A percentile compares a stretch with the other conserved stretches of the same genome.
These are phyloP conservation scores for Sebastes fasciatus DNA, from an alignment of 2,113 vertebrate species.

Conservation along the genomic window DNA sequence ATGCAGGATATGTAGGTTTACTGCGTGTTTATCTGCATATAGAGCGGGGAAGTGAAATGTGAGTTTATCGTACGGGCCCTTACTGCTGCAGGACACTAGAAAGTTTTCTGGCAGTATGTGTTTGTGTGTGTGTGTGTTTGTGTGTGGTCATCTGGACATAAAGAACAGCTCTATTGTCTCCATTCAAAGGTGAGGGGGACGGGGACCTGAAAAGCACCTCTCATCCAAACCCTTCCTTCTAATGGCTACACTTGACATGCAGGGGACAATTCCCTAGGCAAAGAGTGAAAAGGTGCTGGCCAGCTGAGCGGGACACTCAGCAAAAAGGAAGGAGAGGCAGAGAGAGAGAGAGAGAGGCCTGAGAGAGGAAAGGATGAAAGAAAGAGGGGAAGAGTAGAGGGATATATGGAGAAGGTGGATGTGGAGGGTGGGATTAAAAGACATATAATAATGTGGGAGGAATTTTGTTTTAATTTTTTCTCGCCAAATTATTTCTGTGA, in stretches of 20 bases:
- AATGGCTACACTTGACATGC: constrained; percentile 83
- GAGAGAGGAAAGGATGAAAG: constrained; percentile 55
- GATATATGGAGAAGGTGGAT: constrained; percentile 43
- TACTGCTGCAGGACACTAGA: constrained; percentile 51
- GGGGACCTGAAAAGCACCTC: constrained; percentile 80
- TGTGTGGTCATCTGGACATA: constrained; percentile 78
- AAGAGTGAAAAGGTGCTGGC: constrained; percentile 81
- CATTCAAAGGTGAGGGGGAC: constrained; percentile 81
- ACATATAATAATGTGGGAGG: neutral
- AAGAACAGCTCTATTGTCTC: constrained; percentile 79
- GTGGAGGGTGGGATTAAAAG: constrained; percentile 23
- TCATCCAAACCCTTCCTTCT: constrained; percentile 79
- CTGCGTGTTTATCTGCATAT: too few species aligned
- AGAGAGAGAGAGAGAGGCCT: constrained; percentile 51
- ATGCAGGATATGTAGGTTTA: too few species aligned
- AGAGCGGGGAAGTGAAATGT: constrained; percentile 32
- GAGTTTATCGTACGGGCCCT: constrained; percentile 32
- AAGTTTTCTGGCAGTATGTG: constrained; percentile 57
- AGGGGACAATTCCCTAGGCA: constrained; percentile 77
- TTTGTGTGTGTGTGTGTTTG: constrained; percentile 47
- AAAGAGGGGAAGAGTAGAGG: constrained; percentile 37
- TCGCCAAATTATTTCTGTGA: constrained; percentile 4
- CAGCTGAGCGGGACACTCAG: constrained; percentile 75
- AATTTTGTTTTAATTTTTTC: neutral
- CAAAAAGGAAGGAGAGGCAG: constrained; percentile 55